Evolutionary conservation across 2,113 vertebrate genomes (phyloP).

Genomic region (Athene cunicularia): DNA sequence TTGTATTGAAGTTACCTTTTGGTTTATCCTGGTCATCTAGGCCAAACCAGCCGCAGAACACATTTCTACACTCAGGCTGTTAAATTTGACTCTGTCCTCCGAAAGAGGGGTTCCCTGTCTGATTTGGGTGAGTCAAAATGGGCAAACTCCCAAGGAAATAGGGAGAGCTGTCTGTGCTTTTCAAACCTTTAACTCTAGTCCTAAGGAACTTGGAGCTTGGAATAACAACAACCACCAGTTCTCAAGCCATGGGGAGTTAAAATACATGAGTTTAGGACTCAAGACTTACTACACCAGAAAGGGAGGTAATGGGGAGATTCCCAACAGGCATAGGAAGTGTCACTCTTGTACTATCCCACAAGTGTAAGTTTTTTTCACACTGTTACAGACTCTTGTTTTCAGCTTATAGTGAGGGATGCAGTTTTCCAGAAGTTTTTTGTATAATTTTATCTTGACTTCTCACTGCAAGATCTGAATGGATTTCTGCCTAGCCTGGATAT

Average conservation of each 20-base stretch:
- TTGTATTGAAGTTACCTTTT: background rate
- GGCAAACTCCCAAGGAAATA: background rate
- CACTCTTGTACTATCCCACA: background rate
- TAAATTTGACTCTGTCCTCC: background rate
- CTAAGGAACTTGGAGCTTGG: background rate
- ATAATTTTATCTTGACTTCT: background rate
- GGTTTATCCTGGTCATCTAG: background rate
- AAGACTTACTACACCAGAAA: background rate
- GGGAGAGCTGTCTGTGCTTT: background rate
- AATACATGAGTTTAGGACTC: background rate
- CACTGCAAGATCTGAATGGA: background rate
- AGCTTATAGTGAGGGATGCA: background rate
- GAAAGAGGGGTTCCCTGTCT: background rate
- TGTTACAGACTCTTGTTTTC: background rate
- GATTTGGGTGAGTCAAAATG: background rate
- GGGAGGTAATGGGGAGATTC: background rate
- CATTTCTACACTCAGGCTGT: background rate
- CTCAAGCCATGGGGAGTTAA: background rate
- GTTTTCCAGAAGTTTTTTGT: background rate
- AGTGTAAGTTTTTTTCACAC: background rate
- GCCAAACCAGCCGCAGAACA: background rate
- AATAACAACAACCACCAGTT: background rate
- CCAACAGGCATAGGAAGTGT: background rate
- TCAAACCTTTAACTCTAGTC: background rate
- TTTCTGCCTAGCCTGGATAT: background rate